Conservation (phyloP, 2,113 vertebrate species). For the Varanus salvator region DNA sequence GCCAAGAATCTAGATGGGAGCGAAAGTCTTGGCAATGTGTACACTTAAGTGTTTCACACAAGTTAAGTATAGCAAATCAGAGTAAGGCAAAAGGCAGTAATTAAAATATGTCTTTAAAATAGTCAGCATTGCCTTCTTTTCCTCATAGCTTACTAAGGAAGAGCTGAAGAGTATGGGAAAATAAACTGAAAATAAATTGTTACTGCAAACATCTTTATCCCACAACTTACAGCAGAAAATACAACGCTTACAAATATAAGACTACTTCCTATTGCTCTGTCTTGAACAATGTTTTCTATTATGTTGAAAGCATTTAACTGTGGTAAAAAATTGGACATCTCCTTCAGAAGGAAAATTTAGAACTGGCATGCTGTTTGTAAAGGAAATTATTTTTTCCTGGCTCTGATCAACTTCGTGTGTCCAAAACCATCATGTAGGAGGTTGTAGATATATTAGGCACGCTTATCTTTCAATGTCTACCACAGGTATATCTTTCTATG, state of each 20-base stretch:
- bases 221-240: conserved; percentile 5
- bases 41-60: not conserved
- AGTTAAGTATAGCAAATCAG: not conserved
- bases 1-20: not conserved
- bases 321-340: not conserved
- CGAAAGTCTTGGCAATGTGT: too few species aligned
- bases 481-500: not conserved
- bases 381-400: conserved; percentile 20
- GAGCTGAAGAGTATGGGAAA: not conserved
- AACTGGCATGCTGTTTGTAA: not conserved
- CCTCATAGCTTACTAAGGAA: not conserved
- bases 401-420: not conserved
- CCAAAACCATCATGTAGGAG: not conserved
- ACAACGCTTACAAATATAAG: not conserved
- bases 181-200: not conserved
- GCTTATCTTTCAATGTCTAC: not conserved
- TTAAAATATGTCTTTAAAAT: not conserved
- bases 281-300: not conserved
- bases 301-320: not conserved
- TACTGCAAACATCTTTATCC: not conserved
- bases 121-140: not conserved
- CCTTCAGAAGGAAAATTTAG: not conserved
- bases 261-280: not conserved
- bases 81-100: not conserved
- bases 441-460: not conserved